A percentile compares a stretch with the other conserved stretches of the same genome.
Conservation (phyloP, 1,140 invertebrate species). For the Drosophila orosa region DNA sequence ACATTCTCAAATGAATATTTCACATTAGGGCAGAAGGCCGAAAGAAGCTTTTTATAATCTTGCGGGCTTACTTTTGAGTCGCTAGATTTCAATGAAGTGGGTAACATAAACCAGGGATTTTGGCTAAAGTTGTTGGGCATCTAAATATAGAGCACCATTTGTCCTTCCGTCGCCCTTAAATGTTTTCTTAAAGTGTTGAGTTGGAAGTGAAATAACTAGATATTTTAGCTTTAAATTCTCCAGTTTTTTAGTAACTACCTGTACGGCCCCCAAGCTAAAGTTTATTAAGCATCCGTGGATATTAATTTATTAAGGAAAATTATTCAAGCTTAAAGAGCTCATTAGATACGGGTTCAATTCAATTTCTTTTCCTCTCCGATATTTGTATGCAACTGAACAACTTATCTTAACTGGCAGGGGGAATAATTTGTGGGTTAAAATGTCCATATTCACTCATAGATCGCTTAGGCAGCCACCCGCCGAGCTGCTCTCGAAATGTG, state of each 20-base stretch:
- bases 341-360: not conserved
- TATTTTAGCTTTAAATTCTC: not conserved
- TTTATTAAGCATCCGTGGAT: too few relatives aligned
- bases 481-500: not conserved
- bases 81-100: slow-evolving; percentile 12
- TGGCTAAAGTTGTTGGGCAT: not conserved
- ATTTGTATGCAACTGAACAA: not conserved
- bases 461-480: slow-evolving; percentile 5
- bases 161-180: not conserved
- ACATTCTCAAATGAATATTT: slow-evolving; percentile 32
- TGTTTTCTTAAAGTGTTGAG: not conserved
- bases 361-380: not conserved
- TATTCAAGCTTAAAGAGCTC: not conserved
- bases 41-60: slow-evolving; percentile 19
- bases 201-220: not conserved
- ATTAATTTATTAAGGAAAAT: not conserved
- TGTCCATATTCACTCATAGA: not conserved
- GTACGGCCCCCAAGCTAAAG: not conserved
- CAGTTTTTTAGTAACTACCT: not conserved
- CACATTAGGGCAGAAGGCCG: slow-evolving; percentile 7
- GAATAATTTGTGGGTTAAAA: slow-evolving; percentile 3
- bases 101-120: slow-evolving; percentile 9
- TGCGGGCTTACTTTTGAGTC: slow-evolving; percentile 5
- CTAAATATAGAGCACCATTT: not conserved
- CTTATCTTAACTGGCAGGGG: not conserved